These are phyloP conservation scores for Microctenopoma stevenorrisi DNA, from an alignment of 2,797 vertebrate species.

Conservation along the genomic window DNA sequence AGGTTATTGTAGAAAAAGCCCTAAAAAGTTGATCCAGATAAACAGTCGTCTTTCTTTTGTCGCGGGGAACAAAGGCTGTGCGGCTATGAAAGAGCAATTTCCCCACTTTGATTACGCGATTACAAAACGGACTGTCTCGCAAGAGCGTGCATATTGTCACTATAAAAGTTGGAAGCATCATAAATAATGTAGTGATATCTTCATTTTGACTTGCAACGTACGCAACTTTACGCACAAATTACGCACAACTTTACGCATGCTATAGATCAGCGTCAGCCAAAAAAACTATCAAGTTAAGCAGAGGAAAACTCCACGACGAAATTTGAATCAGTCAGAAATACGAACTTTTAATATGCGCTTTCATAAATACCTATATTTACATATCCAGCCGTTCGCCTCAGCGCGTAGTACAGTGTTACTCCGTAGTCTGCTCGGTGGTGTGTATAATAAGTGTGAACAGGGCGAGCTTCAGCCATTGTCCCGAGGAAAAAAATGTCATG, in stretches of 20 bases:
- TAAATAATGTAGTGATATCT: slow-evolving; percentile 76
- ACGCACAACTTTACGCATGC: slow-evolving; percentile 65
- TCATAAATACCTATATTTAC: slow-evolving; percentile 59
- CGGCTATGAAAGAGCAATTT: slow-evolving; percentile 58
- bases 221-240: slow-evolving; percentile 61
- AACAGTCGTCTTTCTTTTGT: slow-evolving; percentile 56
- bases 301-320: slow-evolving; percentile 52
- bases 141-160: slow-evolving; percentile 49
- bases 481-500: slow-evolving; percentile 68
- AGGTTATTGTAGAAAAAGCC: slow-evolving; percentile 82
- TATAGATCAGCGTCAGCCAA: slow-evolving; percentile 31
- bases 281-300: slow-evolving; percentile 25
- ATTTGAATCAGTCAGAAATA: slow-evolving; percentile 51
- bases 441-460: slow-evolving; percentile 58
- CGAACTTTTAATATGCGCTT: slow-evolving; percentile 43
- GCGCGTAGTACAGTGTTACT: slow-evolving; percentile 35
- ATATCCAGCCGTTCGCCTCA: slow-evolving; percentile 51
- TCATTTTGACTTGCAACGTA: slow-evolving; percentile 52
- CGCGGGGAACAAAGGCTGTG: slow-evolving; percentile 54
- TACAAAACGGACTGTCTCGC: slow-evolving; percentile 52
- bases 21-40: slow-evolving; percentile 74
- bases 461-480: slow-evolving; percentile 68
- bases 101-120: slow-evolving; percentile 57
- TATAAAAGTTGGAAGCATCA: slow-evolving; percentile 69
- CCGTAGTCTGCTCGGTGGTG: slow-evolving; percentile 50